Base-by-base conservation (phyloP, 1,140 invertebrate species). In the Globodera rostochiensis region DNA sequence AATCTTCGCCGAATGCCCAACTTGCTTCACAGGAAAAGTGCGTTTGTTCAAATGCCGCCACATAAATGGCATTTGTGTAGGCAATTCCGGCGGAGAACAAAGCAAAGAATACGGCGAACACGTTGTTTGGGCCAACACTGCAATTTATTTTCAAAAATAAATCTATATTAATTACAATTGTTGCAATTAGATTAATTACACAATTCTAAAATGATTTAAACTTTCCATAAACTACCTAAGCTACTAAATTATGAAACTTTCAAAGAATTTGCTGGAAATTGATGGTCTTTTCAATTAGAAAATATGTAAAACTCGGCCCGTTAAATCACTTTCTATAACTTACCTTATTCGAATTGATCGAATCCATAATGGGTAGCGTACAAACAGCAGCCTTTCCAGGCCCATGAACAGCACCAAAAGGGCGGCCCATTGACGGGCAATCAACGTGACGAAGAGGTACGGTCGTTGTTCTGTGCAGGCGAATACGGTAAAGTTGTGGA, bases 1-100 rank as follows among this genome's bases (percentile, higher is more conserved):
- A 77, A 69, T 77, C 76, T 21, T 49, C 49, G 53, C 76, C 76
- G 49, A 69, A 77, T 60, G 76, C 76, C 53, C n/a, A 60, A 47
- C n/a, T 64, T 13, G 69, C n/a, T 47, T 77, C 76, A 67, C 76
- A 77, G n/a, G 76, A 60, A 46, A 77, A 77, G 69, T 77, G 76
- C 64, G 64, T 67, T 47, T 13, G n/a, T n/a, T 77, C 76, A 47
- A 13, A 60, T 2, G 76, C 50, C 47, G 64, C 64, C 49, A 69
- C 64, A 45, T 69, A 69, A 36, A 45, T 50, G 49, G 57, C 76
- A 67, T 77, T 77, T 36, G 64, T 77, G 25, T 77, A 77, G n/a
- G 60, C 60, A 67, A 77, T 77, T 5, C 76, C 76, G 36, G 76
- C n/a, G n/a, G 76, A 77, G 76, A 77, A 77, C 3, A 77, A 19